Percentiles rank a stretch among this genome's conserved stretches.
Evolutionary conservation across 2,113 vertebrate species (phyloP).

Genomic region (Nipponia nippon): DNA sequence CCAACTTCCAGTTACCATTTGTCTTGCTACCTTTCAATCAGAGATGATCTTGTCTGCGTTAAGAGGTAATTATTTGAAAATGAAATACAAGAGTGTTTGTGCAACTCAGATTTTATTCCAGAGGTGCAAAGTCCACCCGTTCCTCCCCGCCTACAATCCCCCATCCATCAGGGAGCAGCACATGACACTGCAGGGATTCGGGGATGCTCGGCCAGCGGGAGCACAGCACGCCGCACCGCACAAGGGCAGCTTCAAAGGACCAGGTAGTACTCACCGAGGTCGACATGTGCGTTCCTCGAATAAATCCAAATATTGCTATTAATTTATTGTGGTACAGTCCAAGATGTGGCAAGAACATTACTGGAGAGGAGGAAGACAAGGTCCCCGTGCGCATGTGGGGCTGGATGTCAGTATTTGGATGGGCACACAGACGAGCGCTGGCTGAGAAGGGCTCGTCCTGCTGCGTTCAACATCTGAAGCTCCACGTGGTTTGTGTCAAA

Average conservation of each 20-base stretch:
- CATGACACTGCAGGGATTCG: fast-evolving
- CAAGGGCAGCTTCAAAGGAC: neutral
- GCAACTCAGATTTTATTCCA: neutral
- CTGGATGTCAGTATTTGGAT: fast-evolving
- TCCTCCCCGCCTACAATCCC: neutral
- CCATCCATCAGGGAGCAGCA: fast-evolving
- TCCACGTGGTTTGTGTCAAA: fast-evolving
- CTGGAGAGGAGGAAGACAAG: fast-evolving
- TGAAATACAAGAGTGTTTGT: neutral
- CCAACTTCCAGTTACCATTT: neutral
- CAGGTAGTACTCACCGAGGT: fast-evolving
- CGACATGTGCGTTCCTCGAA: fast-evolving
- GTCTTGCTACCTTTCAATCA: neutral
- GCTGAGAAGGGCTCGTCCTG: fast-evolving
- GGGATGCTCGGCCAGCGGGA: fast-evolving
- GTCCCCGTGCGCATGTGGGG: fast-evolving
- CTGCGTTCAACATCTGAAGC: fast-evolving
- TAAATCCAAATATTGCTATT: neutral
- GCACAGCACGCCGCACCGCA: fast-evolving
- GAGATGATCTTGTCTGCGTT: neutral
- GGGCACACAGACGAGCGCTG: fast-evolving
- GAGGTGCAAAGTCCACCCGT: fast-evolving
- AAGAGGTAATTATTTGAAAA: neutral
- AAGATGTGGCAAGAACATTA: fast-evolving
- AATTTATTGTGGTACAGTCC: fast-evolving